Evolutionary conservation across 1,140 invertebrate species (phyloP).

Genomic region (Thaumetopoea pityocampa): DNA sequence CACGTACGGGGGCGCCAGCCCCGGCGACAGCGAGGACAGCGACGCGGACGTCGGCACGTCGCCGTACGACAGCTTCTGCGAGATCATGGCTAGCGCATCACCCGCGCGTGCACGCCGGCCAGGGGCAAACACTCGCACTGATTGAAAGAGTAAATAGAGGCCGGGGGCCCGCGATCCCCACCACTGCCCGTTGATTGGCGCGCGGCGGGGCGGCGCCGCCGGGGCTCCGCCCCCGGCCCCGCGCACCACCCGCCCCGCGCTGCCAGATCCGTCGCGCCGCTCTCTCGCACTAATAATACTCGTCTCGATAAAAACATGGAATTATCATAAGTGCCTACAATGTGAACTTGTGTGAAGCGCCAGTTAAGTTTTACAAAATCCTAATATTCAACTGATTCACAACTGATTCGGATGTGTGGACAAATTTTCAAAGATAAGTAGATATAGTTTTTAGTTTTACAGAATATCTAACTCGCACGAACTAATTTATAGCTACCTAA

Average conservation of each 20-base stretch:
- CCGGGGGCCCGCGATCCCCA: constrained; percentile 61
- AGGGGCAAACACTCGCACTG: constrained; percentile 73
- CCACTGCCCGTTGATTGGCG: constrained; percentile 53
- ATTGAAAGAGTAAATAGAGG: constrained; percentile 75
- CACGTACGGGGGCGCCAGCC: constrained; percentile 85
- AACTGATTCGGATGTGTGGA: too few relatives aligned
- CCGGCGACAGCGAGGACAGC: constrained; percentile 70
- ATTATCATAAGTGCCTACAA: constrained; percentile 71
- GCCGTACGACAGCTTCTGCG: constrained; percentile 76
- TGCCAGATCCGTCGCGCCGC: constrained; percentile 17
- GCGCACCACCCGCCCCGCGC: constrained; percentile 17
- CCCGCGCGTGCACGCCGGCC: constrained; percentile 73
- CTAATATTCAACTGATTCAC: too few relatives aligned
- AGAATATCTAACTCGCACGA: too few relatives aligned
- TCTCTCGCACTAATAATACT: constrained; percentile 61
- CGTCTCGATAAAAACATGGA: constrained; percentile 69
- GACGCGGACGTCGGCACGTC: constrained; percentile 75
- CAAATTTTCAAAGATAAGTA: too few relatives aligned
- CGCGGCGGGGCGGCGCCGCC: constrained; percentile 35
- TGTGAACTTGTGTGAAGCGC: constrained; percentile 63
- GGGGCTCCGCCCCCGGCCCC: constrained; percentile 20
- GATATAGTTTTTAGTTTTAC: too few relatives aligned
- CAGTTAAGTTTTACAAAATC: too few relatives aligned
- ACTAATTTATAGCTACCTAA: too few relatives aligned
- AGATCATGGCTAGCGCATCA: constrained; percentile 76